A percentile compares a stretch with the other conserved stretches of the same genome.
These are phyloP conservation scores for Falco biarmicus DNA, from an alignment of 2,797 vertebrate genomes.

Conservation along the genomic window DNA sequence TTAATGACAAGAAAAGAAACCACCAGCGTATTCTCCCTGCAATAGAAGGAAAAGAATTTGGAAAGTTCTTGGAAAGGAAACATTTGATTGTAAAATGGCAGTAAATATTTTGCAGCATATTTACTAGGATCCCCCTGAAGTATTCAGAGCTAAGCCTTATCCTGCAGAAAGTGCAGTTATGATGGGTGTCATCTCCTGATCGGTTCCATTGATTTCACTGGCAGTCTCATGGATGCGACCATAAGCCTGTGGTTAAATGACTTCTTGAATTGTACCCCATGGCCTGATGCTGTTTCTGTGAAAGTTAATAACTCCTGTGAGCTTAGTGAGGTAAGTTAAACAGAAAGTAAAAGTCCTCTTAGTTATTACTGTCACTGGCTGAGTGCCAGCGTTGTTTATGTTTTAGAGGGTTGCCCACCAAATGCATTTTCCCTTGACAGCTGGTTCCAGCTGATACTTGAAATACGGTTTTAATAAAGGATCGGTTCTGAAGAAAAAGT, in stretches of 20 bases:
- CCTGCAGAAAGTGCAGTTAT: background rate
- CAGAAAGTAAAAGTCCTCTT: background rate
- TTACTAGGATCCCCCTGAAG: background rate
- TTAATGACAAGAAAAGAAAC: background rate
- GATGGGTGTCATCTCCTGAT: background rate
- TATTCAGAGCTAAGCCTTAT: background rate
- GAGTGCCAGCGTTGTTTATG: background rate
- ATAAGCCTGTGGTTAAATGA: background rate
- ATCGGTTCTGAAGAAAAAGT: background rate
- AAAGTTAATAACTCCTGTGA: background rate
- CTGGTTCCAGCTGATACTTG: background rate
- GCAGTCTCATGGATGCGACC: background rate
- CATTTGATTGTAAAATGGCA: background rate
- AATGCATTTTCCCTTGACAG: background rate
- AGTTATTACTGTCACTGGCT: background rate
- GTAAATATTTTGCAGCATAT: background rate
- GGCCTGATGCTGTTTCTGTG: background rate
- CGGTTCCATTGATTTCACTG: background rate
- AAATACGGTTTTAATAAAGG: background rate
- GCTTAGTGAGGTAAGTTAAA: background rate
- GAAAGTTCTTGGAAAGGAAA: background rate
- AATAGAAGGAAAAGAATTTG: background rate
- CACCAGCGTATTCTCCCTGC: background rate
- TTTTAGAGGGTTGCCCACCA: background rate
- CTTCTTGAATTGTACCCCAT: background rate